A percentile compares a stretch with the other conserved stretches of the same genome.
Conservation (phyloP, 2,888 invertebrate genomes). For the Gisinianus flammeolus region DNA sequence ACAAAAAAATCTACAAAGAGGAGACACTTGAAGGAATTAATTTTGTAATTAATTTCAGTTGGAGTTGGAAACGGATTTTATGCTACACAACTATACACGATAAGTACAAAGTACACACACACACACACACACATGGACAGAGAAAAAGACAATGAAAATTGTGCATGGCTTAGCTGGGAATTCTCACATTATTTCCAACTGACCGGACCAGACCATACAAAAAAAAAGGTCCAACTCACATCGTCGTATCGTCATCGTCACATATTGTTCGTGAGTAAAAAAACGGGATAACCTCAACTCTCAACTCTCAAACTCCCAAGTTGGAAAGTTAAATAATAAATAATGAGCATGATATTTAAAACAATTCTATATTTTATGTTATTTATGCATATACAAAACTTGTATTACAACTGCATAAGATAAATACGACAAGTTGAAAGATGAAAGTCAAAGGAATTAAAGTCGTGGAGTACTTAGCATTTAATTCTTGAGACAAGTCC, state of each 20-base stretch:
- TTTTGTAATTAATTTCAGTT: background rate
- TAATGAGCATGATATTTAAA: background rate
- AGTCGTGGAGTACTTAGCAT: background rate
- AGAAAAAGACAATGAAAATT: background rate
- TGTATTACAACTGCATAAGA: too few species aligned
- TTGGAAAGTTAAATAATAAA: background rate
- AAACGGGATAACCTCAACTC: too few species aligned
- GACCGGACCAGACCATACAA: background rate
- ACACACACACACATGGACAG: too few species aligned
- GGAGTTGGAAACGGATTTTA: too few species aligned
- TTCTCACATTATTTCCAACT: conserved; percentile 5
- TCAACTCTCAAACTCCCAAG: too few species aligned
- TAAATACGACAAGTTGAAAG: background rate
- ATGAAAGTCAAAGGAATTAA: background rate
- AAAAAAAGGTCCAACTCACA: too few species aligned
- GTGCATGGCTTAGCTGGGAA: background rate
- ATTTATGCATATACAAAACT: too few species aligned
- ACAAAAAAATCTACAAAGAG: too few species aligned
- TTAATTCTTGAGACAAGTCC: background rate
- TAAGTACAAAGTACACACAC: background rate
- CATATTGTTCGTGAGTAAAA: too few species aligned
- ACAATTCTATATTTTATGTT: background rate
- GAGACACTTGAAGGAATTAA: background rate
- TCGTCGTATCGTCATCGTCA: too few species aligned
- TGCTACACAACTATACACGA: too few species aligned